Percentiles rank a stretch among this genome's conserved stretches.
Evolutionary conservation across 2,888 invertebrate species (phyloP).

Genomic region (Phasia obesa): DNA sequence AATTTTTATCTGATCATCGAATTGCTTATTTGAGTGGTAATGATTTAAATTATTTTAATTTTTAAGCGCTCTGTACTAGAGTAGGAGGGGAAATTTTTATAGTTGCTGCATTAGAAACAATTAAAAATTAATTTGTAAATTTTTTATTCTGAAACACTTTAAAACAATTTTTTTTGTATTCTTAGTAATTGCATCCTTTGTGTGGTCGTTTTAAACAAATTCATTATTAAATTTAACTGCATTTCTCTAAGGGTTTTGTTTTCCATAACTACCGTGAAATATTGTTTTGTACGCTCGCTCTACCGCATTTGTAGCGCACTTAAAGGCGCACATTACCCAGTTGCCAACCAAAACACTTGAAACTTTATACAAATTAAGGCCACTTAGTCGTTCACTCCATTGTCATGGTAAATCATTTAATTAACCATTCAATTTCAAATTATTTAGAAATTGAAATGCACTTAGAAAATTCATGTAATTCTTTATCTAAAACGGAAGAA

Average conservation of each 20-base stretch:
- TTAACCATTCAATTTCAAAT: conserved; percentile 24
- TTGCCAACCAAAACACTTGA: conserved; percentile 48
- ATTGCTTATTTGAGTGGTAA: conserved; percentile 56
- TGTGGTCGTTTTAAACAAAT: conserved; percentile 15
- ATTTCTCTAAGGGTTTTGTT: neutral
- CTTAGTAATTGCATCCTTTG: neutral
- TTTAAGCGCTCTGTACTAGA: neutral
- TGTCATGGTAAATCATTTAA: conserved; percentile 49
- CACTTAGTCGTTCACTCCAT: conserved; percentile 31
- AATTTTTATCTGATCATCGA: conserved; percentile 43
- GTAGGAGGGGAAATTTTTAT: neutral
- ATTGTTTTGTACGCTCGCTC: neutral
- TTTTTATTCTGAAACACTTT: too few relatives aligned
- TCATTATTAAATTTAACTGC: neutral
- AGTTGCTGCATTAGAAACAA: neutral
- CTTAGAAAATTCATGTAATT: too few relatives aligned
- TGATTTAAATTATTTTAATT: conserved; percentile 42
- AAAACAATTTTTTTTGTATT: too few relatives aligned
- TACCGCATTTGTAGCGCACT: neutral
- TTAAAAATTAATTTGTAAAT: neutral
- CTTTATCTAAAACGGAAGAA: neutral
- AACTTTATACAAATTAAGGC: conserved; percentile 55
- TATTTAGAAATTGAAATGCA: neutral
- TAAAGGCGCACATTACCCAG: neutral
- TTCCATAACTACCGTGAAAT: conserved; percentile 7